phyloP scores from a whole-genome alignment of 2,888 invertebrate species.

The Lasioglossum oenotherae region DNA sequence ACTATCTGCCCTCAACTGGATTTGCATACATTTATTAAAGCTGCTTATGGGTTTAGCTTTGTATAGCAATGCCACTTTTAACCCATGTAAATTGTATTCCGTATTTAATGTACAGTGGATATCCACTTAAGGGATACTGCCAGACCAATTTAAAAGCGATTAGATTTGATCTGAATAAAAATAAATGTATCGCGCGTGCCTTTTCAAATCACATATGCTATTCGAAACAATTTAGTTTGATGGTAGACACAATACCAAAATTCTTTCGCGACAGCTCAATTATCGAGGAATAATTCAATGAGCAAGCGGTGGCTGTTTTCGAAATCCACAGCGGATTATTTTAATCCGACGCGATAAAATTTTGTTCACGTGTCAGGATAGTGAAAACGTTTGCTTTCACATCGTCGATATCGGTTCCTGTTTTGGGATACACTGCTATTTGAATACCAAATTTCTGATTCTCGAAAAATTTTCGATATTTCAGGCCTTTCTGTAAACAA shows the following conservation, averaged over 20 bases:
- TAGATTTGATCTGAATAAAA: neutral
- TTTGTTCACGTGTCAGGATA: neutral
- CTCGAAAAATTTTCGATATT: neutral
- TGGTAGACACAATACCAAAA: neutral
- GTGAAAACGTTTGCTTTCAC: neutral
- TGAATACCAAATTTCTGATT: conserved; percentile 1
- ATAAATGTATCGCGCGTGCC: neutral
- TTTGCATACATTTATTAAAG: conserved; percentile 41
- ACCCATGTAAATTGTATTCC: neutral
- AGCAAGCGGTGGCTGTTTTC: neutral
- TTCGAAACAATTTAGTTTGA: neutral
- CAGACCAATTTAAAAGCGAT: neutral
- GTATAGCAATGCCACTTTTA: neutral
- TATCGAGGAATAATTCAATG: neutral
- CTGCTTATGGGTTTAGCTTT: conserved; percentile 10
- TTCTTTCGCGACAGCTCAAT: neutral
- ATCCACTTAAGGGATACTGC: conserved; percentile 2
- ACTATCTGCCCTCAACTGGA: neutral
- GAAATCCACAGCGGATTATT: neutral
- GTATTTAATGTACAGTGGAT: conserved; percentile 1
- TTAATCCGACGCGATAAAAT: neutral
- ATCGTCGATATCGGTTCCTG: neutral
- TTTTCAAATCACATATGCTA: neutral
- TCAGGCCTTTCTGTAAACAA: neutral
- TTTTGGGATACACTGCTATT: neutral